A percentile compares a stretch with the other conserved stretches of the same genome.
phyloP scores from a whole-genome alignment of 2,113 vertebrate species.

The Fulmarus glacialis region DNA sequence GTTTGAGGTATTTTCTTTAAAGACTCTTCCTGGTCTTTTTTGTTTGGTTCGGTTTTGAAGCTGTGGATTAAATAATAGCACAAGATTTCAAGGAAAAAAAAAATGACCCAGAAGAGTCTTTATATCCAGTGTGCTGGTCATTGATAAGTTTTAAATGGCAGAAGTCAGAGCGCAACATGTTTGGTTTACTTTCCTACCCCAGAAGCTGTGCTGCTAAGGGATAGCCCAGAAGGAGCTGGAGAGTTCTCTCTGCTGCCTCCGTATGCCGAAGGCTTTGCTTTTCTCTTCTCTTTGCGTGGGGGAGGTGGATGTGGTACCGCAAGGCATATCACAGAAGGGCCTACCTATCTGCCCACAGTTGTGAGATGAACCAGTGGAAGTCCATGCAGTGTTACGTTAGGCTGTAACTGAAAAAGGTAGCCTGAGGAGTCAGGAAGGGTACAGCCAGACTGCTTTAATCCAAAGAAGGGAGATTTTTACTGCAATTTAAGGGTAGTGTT shows the following conservation, averaged over 20 bases:
- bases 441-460: neutral
- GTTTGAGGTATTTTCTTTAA: neutral
- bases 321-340: neutral
- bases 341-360: neutral
- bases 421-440: neutral
- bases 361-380: neutral
- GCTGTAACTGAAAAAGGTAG: neutral
- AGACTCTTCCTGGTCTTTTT: neutral
- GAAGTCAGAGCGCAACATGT: rapidly evolving
- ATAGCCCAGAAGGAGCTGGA: neutral
- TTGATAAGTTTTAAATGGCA: neutral
- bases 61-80: neutral
- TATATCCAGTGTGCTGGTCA: neutral
- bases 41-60: neutral
- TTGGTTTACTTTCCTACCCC: neutral
- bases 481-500: neutral
- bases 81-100: neutral
- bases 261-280: neutral
- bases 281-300: neutral
- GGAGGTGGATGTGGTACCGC: neutral
- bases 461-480: neutral
- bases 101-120: neutral
- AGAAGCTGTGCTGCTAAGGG: neutral
- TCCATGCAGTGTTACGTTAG: neutral
- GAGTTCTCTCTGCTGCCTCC: neutral